A percentile compares a stretch with the other conserved stretches of the same genome.
These are phyloP conservation scores for Ophthalmolycus amberensis DNA, from an alignment of 2,113 vertebrate species.

Conservation along the genomic window DNA sequence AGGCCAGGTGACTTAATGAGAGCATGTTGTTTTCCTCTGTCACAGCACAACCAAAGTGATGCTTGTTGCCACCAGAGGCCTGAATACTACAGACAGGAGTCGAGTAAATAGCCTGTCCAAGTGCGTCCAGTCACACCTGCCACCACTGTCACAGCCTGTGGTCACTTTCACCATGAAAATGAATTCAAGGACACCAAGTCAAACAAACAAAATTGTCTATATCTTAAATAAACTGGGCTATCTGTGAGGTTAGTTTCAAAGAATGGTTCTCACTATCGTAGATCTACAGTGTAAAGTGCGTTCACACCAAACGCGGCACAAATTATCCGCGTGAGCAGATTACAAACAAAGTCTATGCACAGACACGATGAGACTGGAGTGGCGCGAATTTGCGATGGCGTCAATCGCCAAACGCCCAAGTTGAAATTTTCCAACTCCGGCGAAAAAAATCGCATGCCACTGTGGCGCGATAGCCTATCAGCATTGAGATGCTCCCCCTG, in stretches of 20 bases:
- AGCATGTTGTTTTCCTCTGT: constrained; percentile 54
- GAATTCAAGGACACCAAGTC: constrained; percentile 21
- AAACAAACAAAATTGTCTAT: background rate
- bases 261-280: background rate
- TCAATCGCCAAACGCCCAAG: no score
- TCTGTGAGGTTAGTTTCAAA: background rate
- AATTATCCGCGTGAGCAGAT: no score
- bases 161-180: constrained; percentile 22
- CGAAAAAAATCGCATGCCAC: no score
- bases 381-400: no score
- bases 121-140: constrained; percentile 60
- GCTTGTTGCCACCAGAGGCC: constrained; percentile 51
- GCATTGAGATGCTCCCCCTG: no score
- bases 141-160: constrained; percentile 28
- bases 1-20: constrained; percentile 66
- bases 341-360: no score
- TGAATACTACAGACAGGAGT: constrained; percentile 43
- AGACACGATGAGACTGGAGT: no score
- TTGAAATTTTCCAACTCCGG: no score
- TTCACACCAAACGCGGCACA: no score
- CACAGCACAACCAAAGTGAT: constrained; percentile 40
- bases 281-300: background rate
- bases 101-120: constrained; percentile 57
- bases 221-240: background rate
- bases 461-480: no score